Base-by-base conservation (phyloP, 1,140 invertebrate genomes). In the Achroia grisella region DNA sequence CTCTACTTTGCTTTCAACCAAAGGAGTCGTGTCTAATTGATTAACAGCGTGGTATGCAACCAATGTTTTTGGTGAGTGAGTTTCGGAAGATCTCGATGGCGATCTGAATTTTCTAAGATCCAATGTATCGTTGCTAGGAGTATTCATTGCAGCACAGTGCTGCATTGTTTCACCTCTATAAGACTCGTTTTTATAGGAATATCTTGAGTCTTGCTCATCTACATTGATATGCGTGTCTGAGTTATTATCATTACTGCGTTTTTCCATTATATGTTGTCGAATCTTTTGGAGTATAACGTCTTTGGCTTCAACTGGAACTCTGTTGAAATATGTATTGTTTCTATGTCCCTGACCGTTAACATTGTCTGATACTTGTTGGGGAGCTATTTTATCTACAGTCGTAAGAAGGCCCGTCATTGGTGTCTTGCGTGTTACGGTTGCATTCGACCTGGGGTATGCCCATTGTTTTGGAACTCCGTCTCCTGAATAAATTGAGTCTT, bases 251-350 rank as follows among this genome's bases (percentile, higher is more conserved):
- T 80, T 85, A 12, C 77, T 74, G 6, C 84, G 76, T 44, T 86
- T 83, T 33, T 86, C 84, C 76, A 87, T 78, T 42, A 87, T 87
- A 44, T 87, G 86, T 37, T 87, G 83, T 50, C 86, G 45, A 41
- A 87, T 87, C 69, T 86, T 87, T 63, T 86, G 78, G 37, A 86
- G 62, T 15, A 87, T 86, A 11, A 80, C 70, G 55, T 86, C 76
- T 61, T 87, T 87, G 12, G 75, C 71, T 56, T 87, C 83, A 10
- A 72, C 68, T 31, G 79, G 77, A n/a, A 77, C 72, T 69, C 77
- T 71, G 45, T 76, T 81, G 35, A 76, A 77, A 53, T 83, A 77
- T 39, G 55, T 40, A 4, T 52, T 54, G 40, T 68, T 76, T 53
- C 67, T 66, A 32, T 72, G 65, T 41, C 36, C 63, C 30, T 30